Conservation (phyloP, 2,113 vertebrate species). For the Sterrhoptilus dennistouni region DNA sequence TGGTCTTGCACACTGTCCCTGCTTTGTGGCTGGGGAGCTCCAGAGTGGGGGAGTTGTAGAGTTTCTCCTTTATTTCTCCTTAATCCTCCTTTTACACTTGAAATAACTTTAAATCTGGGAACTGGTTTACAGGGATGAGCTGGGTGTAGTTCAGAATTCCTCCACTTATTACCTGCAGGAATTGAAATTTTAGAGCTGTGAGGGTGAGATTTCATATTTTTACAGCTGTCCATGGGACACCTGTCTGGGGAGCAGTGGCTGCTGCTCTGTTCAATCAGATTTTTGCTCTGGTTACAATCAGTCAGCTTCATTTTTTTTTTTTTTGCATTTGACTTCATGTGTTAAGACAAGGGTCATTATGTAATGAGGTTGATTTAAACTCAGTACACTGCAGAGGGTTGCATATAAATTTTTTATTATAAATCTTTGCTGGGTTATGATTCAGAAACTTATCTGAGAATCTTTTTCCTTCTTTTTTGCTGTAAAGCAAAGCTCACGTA, state of each 20-base stretch:
- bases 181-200: background rate
- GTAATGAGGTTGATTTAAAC: background rate
- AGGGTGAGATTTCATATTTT: background rate
- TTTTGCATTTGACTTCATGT: background rate
- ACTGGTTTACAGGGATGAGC: slow-evolving; percentile 3
- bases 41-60: background rate
- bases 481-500: background rate
- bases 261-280: background rate
- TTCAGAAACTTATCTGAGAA: slow-evolving; percentile 12
- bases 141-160: slow-evolving; percentile 18
- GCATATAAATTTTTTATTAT: slow-evolving; percentile 12
- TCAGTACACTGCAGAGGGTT: background rate
- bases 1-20: slow-evolving; percentile 58
- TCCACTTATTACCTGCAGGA: background rate
- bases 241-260: background rate
- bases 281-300: background rate
- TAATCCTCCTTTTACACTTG: slow-evolving; percentile 53
- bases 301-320: background rate
- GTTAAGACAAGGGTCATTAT: background rate
- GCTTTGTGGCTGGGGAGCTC: background rate
- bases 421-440: slow-evolving; percentile 22
- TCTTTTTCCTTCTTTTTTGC: background rate
- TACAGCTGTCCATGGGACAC: background rate
- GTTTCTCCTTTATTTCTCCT: background rate
- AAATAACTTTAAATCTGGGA: slow-evolving; percentile 41